Percentiles rank a stretch among this genome's conserved stretches.
Conservation (phyloP, 2,113 vertebrate genomes). For the Sphyrna mokarran region DNA sequence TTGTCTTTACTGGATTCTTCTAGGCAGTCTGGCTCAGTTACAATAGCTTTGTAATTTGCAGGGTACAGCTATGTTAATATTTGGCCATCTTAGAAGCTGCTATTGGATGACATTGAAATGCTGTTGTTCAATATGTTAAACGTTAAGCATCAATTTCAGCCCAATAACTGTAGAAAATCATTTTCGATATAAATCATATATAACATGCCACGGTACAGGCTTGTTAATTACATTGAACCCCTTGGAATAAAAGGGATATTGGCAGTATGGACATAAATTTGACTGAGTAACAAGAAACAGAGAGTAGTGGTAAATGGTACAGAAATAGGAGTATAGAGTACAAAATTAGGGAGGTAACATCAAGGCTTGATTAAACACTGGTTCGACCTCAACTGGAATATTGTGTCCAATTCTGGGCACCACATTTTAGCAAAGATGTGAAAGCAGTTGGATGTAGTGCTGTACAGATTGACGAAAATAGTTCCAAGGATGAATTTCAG, state of each 20-base stretch:
- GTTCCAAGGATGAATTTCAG: neutral
- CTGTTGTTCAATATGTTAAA: too few species aligned
- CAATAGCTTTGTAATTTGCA: too few species aligned
- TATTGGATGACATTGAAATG: too few species aligned
- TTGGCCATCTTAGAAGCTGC: too few species aligned
- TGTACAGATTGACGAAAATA: neutral
- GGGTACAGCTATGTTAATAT: too few species aligned
- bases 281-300: neutral
- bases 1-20: too few species aligned
- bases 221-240: neutral
- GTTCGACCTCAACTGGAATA: neutral
- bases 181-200: neutral
- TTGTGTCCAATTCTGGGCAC: neutral
- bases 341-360: neutral
- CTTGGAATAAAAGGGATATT: neutral
- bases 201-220: neutral
- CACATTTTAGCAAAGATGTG: neutral
- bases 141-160: too few species aligned
- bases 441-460: neutral
- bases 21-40: too few species aligned
- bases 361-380: neutral
- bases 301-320: neutral
- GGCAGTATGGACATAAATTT: neutral
- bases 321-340: neutral
- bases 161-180: too few species aligned